Base-by-base conservation (phyloP, 2,113 vertebrate genomes). In the Pelvicachromis taeniatus region DNA sequence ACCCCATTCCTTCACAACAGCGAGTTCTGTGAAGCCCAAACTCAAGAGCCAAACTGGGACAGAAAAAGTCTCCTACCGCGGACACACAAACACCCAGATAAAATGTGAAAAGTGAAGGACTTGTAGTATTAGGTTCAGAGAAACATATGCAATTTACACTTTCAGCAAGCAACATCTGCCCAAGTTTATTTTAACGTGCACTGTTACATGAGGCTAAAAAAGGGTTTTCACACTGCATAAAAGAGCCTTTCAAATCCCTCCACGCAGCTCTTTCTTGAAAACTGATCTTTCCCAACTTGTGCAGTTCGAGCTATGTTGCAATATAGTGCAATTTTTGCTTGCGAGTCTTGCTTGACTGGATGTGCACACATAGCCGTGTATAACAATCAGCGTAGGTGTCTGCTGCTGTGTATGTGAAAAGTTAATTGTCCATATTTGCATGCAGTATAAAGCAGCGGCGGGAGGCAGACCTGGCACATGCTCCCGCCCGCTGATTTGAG, bases 401-500 rank as follows among this genome's bases (percentile, higher is more conserved):
- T 85, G 77, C 35, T 21, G 17, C 84, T 54, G 88, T 56, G 59
- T 35, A 55, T 86, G 61, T 68, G 90, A 84, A 85, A 83, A 93
- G 87, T 90, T 93, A 95, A 95, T 92, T 91, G 91, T 90, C 82
- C 88, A 10, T 89, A 92, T 95, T 94, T 91, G 92, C 93, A 95
- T 91, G 89, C 90, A 50, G 91, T 33, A 91, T 85, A 89, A 94
- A 91, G 86, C 90, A 77, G 87, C 68, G 21, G 86, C 33, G 68
- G 92, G 89, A 81, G 89, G 87, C 80, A 23, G 84, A 90, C 86
- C 92, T 95, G 94, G 93, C 93, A 91, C 85, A 33, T 26, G 78
- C 86, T 75, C 68, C 83, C 59, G 85, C 94, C 92, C 42, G 84
- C 94, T 92, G 94, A 91, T 95, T 94, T 13, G 79, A 94, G 92